phyloP scores from a whole-genome alignment of 1,140 invertebrate genomes.

The Monochamus saltuarius region DNA sequence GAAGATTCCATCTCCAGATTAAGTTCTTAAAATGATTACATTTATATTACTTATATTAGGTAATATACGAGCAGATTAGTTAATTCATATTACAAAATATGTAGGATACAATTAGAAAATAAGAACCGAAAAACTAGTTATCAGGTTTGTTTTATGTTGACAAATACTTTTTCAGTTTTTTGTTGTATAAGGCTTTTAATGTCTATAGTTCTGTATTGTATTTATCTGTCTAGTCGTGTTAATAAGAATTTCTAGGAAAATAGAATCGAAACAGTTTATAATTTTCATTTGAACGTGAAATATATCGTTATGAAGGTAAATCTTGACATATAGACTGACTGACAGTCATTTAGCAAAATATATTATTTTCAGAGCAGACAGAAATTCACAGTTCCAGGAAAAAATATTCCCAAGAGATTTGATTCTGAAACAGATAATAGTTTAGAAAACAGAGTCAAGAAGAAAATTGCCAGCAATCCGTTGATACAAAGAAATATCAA shows the following conservation, averaged over 20 bases:
- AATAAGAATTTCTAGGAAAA: not conserved
- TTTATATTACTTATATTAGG: too few relatives aligned
- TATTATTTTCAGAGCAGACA: constrained; percentile 26
- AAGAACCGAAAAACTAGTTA: too few relatives aligned
- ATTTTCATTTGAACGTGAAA: not conserved
- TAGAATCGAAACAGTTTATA: not conserved
- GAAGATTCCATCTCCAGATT: too few relatives aligned
- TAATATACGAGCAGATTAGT: too few relatives aligned
- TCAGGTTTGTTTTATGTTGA: not conserved
- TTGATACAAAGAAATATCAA: constrained; percentile 32
- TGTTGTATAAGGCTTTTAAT: not conserved
- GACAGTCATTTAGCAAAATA: constrained; percentile 6
- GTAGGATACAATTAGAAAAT: too few relatives aligned
- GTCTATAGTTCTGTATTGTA: not conserved
- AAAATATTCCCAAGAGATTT: constrained; percentile 15
- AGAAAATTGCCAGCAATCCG: constrained; percentile 28
- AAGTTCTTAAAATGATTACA: too few relatives aligned
- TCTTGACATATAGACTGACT: not conserved
- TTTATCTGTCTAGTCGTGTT: not conserved
- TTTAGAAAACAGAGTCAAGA: constrained; percentile 20
- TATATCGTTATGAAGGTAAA: constrained; percentile 7
- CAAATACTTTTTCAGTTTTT: not conserved
- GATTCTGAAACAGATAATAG: constrained; percentile 6
- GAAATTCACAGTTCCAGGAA: constrained; percentile 33
- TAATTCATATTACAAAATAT: too few relatives aligned